Conservation (phyloP, 2,888 invertebrate genomes). For the Prosopocoilus inquinatus region DNA sequence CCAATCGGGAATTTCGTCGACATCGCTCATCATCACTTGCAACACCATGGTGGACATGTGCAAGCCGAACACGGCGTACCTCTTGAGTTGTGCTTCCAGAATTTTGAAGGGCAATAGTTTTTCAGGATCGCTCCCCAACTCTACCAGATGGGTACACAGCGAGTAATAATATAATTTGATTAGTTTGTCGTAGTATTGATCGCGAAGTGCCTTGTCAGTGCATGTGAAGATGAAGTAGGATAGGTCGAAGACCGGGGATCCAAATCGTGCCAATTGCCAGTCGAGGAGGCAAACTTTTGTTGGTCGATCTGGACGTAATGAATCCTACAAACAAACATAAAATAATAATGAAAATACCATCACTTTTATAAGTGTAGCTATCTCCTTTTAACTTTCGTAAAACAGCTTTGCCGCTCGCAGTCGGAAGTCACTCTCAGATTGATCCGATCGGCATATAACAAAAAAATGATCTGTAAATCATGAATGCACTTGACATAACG, state of each 20-base stretch:
- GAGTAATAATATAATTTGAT: slow-evolving; percentile 37
- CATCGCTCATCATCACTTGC: slow-evolving; percentile 32
- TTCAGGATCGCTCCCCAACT: slow-evolving; percentile 33
- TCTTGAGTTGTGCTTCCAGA: slow-evolving; percentile 32
- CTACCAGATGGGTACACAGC: slow-evolving; percentile 27
- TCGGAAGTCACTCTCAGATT: too few species aligned
- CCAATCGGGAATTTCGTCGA: slow-evolving; percentile 32
- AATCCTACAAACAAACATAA: slow-evolving; percentile 6
- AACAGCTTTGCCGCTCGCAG: too few species aligned
- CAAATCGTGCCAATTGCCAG: slow-evolving; percentile 32
- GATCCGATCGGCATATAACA: too few species aligned
- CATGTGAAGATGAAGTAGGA: slow-evolving; percentile 40
- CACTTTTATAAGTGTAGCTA: too few species aligned
- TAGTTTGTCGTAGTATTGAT: slow-evolving; percentile 34
- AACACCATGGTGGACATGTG: slow-evolving; percentile 28
- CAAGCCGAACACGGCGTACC: slow-evolving; percentile 33
- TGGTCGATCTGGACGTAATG: slow-evolving; percentile 19
- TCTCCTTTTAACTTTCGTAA: too few species aligned
- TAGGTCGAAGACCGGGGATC: slow-evolving; percentile 37
- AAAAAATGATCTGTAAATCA: too few species aligned
- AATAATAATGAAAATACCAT: background rate
- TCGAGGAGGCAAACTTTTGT: slow-evolving; percentile 33
- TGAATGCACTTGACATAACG: too few species aligned
- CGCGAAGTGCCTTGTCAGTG: slow-evolving; percentile 33
- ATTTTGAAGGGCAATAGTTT: slow-evolving; percentile 33